Base-by-base conservation (phyloP, 1,140 invertebrate species). In the Drosophila nigrodunni region DNA sequence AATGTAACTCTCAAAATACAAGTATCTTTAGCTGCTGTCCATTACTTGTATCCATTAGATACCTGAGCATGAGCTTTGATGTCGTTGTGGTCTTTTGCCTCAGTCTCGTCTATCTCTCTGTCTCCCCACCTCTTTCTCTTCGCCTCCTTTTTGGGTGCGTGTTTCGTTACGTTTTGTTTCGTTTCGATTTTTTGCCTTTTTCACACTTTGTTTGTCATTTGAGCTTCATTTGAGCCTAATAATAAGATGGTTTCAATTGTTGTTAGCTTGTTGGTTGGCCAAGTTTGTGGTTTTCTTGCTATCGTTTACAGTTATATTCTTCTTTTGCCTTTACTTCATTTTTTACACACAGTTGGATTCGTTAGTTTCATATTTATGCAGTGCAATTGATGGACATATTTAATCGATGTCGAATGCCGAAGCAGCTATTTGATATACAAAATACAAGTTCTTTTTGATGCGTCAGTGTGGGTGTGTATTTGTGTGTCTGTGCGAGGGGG, bases 31-130 rank as follows among this genome's bases (percentile, higher is more conserved):
- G 76, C 72, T 68, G 80, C 66, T 82, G 66, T 74, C 52, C 58
- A 66, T 55, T 70, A 74, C 68, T 55, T 71, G 73, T 85, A 85
- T 80, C 81, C 74, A 85, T 85, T 80, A 85, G 81, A 85, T 85
- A 85, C 81, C 77, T 83, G 54, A 59, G 54, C 67, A 41, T 70
- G 52, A 37, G 47, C 55, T 58, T 67, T 64, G 62, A 52, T 67
- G 41, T 68, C 41, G 44, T 34, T 55, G 67, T 65, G 37, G 59
- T 52, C 39, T 58, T 44, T 39, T 30, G 25, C 25, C 25, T 30
- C 6, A 2, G 25, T 7, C 47, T n/a, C n/a, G 35, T 39, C n/a
- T 37, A 9, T 39, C 11, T 21, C 11, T 21, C 8, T 30, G 18
- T 25, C 41, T 60, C 43, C 57, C 43, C 57, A 39, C 8, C 39